Evolutionary conservation across 2,113 vertebrate genomes (phyloP).

Genomic region (Opisthocomus hoazin): DNA sequence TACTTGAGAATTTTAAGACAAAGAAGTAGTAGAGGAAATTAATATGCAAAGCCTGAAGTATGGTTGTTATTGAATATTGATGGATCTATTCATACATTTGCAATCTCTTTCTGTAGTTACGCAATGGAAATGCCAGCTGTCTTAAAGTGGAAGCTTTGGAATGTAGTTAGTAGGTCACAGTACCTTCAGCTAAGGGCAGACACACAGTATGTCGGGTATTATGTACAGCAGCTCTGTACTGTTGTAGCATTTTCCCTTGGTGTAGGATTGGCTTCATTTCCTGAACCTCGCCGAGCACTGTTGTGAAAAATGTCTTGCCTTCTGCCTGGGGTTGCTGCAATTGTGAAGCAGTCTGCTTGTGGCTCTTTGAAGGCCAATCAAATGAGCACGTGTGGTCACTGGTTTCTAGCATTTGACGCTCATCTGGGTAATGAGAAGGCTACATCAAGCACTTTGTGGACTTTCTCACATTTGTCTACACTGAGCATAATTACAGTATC

Average conservation of each 20-base stretch:
- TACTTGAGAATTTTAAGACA: background rate
- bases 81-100: background rate
- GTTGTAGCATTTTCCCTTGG: background rate
- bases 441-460: background rate
- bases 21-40: background rate
- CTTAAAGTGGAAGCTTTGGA: background rate
- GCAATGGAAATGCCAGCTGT: background rate
- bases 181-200: background rate
- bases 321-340: background rate
- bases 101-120: background rate
- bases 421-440: background rate
- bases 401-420: background rate
- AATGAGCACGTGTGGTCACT: background rate
- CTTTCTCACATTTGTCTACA: background rate
- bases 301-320: background rate
- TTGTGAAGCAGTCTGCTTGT: background rate
- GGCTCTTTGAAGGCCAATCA: background rate
- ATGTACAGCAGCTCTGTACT: background rate
- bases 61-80: background rate
- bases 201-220: background rate
- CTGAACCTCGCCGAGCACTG: background rate
- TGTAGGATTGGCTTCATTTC: background rate
- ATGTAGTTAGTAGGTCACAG: background rate
- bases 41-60: background rate
- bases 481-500: background rate